phyloP scores from a whole-genome alignment of 2,888 invertebrate species.

The Caenorhabditis sulstoni region DNA sequence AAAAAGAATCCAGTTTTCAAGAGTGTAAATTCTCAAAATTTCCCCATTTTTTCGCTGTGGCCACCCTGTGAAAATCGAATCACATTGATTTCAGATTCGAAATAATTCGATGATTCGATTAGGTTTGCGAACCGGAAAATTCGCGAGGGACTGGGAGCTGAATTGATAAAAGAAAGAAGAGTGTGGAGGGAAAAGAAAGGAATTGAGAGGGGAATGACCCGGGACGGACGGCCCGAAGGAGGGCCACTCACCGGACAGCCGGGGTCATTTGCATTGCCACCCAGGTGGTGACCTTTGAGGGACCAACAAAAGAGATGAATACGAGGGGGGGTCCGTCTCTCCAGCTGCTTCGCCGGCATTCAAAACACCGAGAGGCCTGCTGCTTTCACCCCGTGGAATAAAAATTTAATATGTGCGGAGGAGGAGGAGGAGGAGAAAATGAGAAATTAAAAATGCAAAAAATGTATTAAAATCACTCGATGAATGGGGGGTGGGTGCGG shows the following conservation, averaged over 20 bases:
- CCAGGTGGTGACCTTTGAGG: too few species aligned
- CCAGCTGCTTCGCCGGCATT: too few species aligned
- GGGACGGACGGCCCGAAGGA: too few species aligned
- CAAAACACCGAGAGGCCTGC: too few species aligned
- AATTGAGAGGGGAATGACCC: neutral
- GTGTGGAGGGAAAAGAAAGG: neutral
- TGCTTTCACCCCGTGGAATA: too few species aligned
- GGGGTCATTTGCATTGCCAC: neutral
- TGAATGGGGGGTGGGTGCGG: constrained; percentile 6
- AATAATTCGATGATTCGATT: constrained; percentile 48
- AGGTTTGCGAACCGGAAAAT: constrained; percentile 47
- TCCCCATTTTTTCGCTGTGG: too few species aligned
- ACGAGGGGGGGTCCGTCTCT: too few species aligned
- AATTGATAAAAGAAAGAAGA: constrained; percentile 3
- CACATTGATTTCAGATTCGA: constrained; percentile 13
- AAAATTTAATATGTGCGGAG: too few species aligned
- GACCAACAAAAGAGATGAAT: too few species aligned
- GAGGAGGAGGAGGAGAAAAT: too few species aligned
- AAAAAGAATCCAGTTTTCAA: too few species aligned
- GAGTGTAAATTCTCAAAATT: neutral
- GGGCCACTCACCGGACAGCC: neutral
- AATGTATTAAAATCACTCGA: constrained; percentile 51
- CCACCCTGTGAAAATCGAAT: neutral
- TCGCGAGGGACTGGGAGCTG: neutral
- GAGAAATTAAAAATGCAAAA: constrained; percentile 27